A percentile compares a stretch with the other conserved stretches of the same genome.
Conservation (phyloP, 53 echinoderm and acorn worm species). For the Holothuria scabra region DNA sequence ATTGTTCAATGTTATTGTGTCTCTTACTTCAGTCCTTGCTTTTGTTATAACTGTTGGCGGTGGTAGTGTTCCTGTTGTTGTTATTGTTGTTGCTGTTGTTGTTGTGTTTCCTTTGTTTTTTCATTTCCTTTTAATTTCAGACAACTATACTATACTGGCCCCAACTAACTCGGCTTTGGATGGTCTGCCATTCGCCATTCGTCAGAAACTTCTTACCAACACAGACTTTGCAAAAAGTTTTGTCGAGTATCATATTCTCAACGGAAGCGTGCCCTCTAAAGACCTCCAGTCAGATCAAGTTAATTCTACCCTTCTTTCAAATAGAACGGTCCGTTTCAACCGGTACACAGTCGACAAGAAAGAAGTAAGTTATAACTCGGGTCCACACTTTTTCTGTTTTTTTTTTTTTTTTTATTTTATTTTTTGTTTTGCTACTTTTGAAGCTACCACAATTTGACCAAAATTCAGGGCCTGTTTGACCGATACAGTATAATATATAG, state of each 20-base stretch:
- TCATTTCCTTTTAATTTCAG: not conserved
- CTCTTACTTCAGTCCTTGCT: too few relatives aligned
- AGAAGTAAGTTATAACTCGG: not conserved
- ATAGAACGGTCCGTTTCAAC: slow-evolving; percentile 3
- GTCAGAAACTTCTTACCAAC: not conserved
- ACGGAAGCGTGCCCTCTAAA: not conserved
- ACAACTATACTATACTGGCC: slow-evolving; percentile 1
- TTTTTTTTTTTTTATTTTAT: too few relatives aligned
- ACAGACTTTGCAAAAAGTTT: not conserved
- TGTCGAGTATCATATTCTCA: slow-evolving; percentile 10
- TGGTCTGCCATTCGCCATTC: not conserved
- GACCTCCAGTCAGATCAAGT: not conserved
- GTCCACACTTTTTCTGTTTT: too few relatives aligned
- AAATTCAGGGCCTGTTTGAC: too few relatives aligned
- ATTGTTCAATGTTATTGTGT: too few relatives aligned
- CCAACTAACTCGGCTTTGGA: not conserved
- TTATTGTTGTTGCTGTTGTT: too few relatives aligned
- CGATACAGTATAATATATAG: too few relatives aligned
- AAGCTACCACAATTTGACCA: too few relatives aligned
- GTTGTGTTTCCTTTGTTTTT: too few relatives aligned
- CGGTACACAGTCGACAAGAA: not conserved
- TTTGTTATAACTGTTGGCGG: too few relatives aligned
- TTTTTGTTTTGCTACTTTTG: too few relatives aligned
- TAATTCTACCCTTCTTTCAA: not conserved
- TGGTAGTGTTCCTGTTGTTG: too few relatives aligned